Evolutionary conservation across 2,797 vertebrate genomes (phyloP).

Genomic region (Thunnus albacares): DNA sequence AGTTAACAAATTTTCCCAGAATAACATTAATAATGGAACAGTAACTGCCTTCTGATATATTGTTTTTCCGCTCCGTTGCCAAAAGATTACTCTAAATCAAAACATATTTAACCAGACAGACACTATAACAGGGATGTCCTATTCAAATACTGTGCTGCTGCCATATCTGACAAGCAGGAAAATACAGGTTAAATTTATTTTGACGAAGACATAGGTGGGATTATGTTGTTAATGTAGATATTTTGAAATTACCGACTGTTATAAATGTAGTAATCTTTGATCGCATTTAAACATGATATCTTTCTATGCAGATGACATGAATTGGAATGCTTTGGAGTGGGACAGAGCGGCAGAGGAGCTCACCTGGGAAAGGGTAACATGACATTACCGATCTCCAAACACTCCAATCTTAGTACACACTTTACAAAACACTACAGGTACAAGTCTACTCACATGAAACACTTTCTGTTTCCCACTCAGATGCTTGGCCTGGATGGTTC

Average conservation of each 20-base stretch:
- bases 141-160: not conserved
- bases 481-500: conserved; percentile 99
- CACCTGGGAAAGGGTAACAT: conserved; percentile 96
- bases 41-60: not conserved
- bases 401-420: not conserved
- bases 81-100: conserved; percentile 2
- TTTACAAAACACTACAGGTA: not conserved
- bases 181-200: not conserved
- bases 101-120: conserved; percentile 5
- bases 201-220: not conserved
- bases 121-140: not conserved
- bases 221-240: not conserved
- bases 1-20: conserved; percentile 5
- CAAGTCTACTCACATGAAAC: not conserved
- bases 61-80: conserved; percentile 10
- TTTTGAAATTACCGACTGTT: not conserved
- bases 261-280: not conserved
- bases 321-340: conserved; percentile 99
- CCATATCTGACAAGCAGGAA: not conserved
- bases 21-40: conserved; percentile 40
- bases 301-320: conserved; percentile 94
- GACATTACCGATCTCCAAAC: conserved; percentile 8
- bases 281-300: not conserved
- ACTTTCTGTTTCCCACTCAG: conserved; percentile 77
- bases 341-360: conserved; percentile 98